Evolutionary conservation across 2,113 vertebrate species (phyloP), one percentile per base, ranked within the genome.

Genomic region (Phylloscopus trochiloides): DNA sequence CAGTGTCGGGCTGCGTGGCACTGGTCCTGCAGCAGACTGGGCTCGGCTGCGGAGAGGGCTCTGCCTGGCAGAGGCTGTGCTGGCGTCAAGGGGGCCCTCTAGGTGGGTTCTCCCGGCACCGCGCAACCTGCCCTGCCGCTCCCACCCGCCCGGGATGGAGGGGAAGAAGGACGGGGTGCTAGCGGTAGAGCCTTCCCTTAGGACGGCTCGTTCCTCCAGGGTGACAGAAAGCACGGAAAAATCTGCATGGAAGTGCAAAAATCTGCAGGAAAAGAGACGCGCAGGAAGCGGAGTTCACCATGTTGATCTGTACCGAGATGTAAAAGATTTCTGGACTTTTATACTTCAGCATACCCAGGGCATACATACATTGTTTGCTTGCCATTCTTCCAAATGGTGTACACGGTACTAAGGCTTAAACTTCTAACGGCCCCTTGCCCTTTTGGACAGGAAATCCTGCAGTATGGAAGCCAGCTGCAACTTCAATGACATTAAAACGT

Each of bases 51-150:
- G 96, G 98, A 92, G 95, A 86, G 91, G 82, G 96, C 88, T 90
- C 97, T 96, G 96, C 97, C 97, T 94, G 97, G 96, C 95, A 93
- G 92, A 94, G 91, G 80, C 95, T 95, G 94, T 86, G 93, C 96
- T 95, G 95, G 97, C 98, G 97, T 98, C 98, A 98, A 97, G 98
- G 98, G 98, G 98, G 94, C 96, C 98, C 98, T 98, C 97, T 97
- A 98, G 98, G 98, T 98, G 98, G 98, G 98, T 97, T 98, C 98
- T 88, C 95, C 96, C 19, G 96, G 76, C 95, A 92, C 95, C 96
- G 97, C 95, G 74, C 87, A 65, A 59, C 61, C 74, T 61, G 74
- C 65, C 61, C 50, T 36, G 93, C 95, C 65, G n/a, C 74, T 96
- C 72, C 95, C 75, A 10, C 68, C 48, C 48, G 26, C 34, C 48